These are phyloP conservation scores for Eulithis prunata DNA, from an alignment of 2,888 invertebrate species.

Conservation along the genomic window DNA sequence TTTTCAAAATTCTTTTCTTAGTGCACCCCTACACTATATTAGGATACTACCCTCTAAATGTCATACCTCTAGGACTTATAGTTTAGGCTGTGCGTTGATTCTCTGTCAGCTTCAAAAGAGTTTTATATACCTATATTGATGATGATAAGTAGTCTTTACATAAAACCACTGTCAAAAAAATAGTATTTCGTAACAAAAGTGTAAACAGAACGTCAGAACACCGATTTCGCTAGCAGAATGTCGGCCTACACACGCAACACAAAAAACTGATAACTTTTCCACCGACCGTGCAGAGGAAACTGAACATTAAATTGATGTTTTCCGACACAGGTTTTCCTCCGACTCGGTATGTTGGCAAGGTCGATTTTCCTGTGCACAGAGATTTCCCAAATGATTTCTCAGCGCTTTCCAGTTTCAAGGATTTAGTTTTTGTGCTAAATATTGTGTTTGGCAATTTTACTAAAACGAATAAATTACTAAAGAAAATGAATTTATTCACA, in stretches of 20 bases:
- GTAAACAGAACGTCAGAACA: background rate
- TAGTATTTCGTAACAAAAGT: constrained; percentile 12
- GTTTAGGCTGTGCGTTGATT: too few relatives aligned
- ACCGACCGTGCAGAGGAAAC: constrained; percentile 55
- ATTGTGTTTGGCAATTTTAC: background rate
- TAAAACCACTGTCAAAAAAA: too few relatives aligned
- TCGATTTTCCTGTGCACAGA: constrained; percentile 49
- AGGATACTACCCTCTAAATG: too few relatives aligned
- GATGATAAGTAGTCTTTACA: too few relatives aligned
- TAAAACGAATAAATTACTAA: background rate
- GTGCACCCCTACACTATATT: too few relatives aligned
- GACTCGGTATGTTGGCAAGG: constrained; percentile 43
- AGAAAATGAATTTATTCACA: too few relatives aligned
- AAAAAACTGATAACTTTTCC: constrained; percentile 59
- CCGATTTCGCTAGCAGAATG: constrained; percentile 30
- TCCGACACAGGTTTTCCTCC: constrained; percentile 63
- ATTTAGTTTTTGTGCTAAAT: constrained; percentile 19
- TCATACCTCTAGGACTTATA: too few relatives aligned
- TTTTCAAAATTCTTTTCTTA: too few relatives aligned
- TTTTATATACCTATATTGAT: too few relatives aligned
- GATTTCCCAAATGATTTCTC: constrained; percentile 51
- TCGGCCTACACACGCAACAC: constrained; percentile 39
- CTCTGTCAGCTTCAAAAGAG: too few relatives aligned
- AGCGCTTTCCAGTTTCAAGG: constrained; percentile 48
- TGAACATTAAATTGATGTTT: constrained; percentile 51